A percentile compares a stretch with the other conserved stretches of the same genome.
Evolutionary conservation across 2,797 vertebrate species (phyloP).

Genomic region (Muscicapa striata): DNA sequence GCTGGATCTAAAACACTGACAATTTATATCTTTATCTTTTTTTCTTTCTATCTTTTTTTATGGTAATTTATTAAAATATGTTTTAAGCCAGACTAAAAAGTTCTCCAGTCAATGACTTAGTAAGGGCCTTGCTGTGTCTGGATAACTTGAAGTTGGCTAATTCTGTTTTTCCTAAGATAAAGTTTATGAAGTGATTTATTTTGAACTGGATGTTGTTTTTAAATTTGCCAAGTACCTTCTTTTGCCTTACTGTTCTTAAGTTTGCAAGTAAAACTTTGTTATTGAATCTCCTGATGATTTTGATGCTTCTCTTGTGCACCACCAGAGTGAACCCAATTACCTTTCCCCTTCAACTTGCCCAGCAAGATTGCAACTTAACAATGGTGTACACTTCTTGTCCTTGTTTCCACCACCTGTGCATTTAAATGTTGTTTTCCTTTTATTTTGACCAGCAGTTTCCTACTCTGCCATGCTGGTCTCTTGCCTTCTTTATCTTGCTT

Average conservation of each 20-base stretch:
- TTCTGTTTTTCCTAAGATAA: background rate
- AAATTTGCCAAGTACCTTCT: background rate
- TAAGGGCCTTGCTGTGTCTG: background rate
- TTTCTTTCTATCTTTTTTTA: background rate
- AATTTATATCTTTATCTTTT: background rate
- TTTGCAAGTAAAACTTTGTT: background rate
- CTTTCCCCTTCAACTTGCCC: fast-evolving
- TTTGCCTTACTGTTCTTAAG: background rate
- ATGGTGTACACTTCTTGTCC: fast-evolving
- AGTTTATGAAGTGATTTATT: background rate
- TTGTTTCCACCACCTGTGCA: background rate
- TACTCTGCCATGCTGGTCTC: background rate
- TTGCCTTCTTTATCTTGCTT: background rate
- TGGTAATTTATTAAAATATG: background rate
- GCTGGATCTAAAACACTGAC: background rate
- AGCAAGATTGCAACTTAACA: background rate
- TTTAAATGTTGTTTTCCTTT: background rate
- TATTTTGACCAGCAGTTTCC: background rate
- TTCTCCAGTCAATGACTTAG: background rate
- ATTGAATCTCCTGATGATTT: background rate
- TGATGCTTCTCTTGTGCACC: background rate
- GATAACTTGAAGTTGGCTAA: background rate
- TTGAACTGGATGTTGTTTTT: background rate
- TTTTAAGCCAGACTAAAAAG: background rate
- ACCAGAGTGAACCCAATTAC: background rate